A percentile compares a stretch with the other conserved stretches of the same genome.
phyloP scores from a whole-genome alignment of 1,140 invertebrate species.

The Tetragnatha versicolor region DNA sequence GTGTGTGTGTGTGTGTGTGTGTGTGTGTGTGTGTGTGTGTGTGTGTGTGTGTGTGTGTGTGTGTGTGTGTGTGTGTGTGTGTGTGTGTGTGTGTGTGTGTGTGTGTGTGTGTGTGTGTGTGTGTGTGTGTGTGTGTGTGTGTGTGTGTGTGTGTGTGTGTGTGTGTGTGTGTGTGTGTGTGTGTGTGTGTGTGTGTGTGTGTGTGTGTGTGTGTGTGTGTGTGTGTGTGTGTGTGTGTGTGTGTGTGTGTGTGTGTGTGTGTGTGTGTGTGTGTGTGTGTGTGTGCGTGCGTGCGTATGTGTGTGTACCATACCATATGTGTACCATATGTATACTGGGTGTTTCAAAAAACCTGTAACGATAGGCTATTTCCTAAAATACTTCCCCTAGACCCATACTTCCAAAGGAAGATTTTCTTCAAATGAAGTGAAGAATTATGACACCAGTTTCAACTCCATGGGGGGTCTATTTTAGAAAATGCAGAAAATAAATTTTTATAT shows the following conservation, averaged over 20 bases:
- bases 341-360: too few species aligned
- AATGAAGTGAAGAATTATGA: too few species aligned
- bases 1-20: too few species aligned
- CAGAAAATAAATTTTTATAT: too few species aligned
- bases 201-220: conserved; percentile 4
- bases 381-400: too few species aligned
- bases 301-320: too few species aligned
- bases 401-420: too few species aligned
- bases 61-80: background rate
- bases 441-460: too few species aligned
- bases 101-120: background rate
- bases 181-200: conserved; percentile 16
- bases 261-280: conserved; percentile 16
- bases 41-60: conserved; percentile 5
- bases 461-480: too few species aligned
- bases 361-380: too few species aligned
- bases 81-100: background rate
- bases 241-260: conserved; percentile 16
- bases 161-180: conserved; percentile 11
- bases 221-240: conserved; percentile 5
- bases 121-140: conserved; percentile 8
- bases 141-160: conserved; percentile 8
- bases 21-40: background rate
- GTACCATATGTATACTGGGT: too few species aligned
- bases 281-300: background rate